A percentile compares a stretch with the other conserved stretches of the same genome.
phyloP scores from a whole-genome alignment of 2,797 vertebrate species.

The Pelodytes ibericus region DNA sequence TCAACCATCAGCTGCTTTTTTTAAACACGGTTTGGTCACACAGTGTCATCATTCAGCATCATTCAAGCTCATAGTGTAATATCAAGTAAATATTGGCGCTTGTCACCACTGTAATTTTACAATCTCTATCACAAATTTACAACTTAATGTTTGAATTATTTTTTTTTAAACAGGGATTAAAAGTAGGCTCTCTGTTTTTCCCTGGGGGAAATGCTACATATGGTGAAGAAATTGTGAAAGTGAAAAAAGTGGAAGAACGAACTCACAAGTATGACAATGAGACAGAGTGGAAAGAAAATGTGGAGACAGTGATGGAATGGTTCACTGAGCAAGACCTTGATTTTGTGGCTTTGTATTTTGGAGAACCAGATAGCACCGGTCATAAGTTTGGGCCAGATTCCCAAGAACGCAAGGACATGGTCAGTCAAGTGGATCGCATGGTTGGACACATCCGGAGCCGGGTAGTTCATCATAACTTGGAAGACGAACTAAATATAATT shows the following conservation, averaged over 20 bases:
- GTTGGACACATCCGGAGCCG: constrained; percentile 81
- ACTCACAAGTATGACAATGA: constrained; percentile 82
- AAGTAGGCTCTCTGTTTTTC: constrained; percentile 88
- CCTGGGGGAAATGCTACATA: constrained; percentile 85
- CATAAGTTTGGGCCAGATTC: constrained; percentile 87
- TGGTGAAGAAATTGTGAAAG: constrained; percentile 69
- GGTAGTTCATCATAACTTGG: constrained; percentile 62
- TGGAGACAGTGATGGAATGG: constrained; percentile 83
- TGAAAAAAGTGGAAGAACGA: constrained; percentile 73
- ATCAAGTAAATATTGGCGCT: no score
- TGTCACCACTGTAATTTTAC: no score
- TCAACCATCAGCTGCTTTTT: no score
- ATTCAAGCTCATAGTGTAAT: no score
- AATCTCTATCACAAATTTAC: no score
- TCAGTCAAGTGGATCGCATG: constrained; percentile 84
- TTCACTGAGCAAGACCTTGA: constrained; percentile 74
- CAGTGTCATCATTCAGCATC: no score
- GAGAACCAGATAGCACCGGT: constrained; percentile 84
- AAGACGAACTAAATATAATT: constrained; percentile 80
- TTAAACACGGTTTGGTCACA: no score
- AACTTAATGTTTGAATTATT: background rate
- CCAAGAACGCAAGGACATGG: constrained; percentile 72
- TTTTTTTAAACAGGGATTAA: constrained; percentile 77
- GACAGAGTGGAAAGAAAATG: constrained; percentile 75
- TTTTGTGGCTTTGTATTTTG: constrained; percentile 89